phyloP scores from a whole-genome alignment of 2,888 invertebrate species.

The Eudasyphora cyanicolor region DNA sequence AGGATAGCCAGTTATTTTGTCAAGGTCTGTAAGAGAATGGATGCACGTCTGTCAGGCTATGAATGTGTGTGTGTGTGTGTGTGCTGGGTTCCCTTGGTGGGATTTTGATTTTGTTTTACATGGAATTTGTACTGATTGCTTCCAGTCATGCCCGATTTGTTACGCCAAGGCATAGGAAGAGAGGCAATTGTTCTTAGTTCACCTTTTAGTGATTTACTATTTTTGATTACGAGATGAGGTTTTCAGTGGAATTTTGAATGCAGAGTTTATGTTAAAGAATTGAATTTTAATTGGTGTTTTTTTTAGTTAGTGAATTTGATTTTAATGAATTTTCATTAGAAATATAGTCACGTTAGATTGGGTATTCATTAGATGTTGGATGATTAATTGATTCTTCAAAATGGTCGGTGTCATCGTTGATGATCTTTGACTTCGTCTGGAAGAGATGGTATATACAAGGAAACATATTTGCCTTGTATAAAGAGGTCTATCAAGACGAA shows the following conservation, averaged over 20 bases:
- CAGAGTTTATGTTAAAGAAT: constrained; percentile 63
- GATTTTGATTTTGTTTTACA: constrained; percentile 76
- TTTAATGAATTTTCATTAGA: constrained; percentile 19
- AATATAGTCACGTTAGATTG: constrained; percentile 10
- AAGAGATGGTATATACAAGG: no score
- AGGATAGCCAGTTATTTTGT: constrained; percentile 7
- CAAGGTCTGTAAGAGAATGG: no score
- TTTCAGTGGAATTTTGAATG: constrained; percentile 73
- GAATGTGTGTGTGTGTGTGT: background rate
- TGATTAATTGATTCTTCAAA: constrained; percentile 4
- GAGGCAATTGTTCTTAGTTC: constrained; percentile 16
- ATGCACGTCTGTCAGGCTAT: no score
- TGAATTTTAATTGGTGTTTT: constrained; percentile 75
- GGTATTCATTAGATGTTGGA: background rate
- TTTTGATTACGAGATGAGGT: constrained; percentile 62
- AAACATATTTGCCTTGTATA: no score
- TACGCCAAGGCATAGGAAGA: constrained; percentile 56
- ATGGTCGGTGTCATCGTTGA: background rate
- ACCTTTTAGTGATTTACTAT: constrained; percentile 54
- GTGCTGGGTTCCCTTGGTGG: constrained; percentile 35
- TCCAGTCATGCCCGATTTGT: constrained; percentile 77
- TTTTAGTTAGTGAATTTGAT: background rate
- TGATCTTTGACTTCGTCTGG: constrained; percentile 2
- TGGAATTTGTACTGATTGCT: constrained; percentile 79
- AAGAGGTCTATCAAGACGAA: no score